Conservation (phyloP, 2,113 vertebrate species). For the Notechis scutatus region DNA sequence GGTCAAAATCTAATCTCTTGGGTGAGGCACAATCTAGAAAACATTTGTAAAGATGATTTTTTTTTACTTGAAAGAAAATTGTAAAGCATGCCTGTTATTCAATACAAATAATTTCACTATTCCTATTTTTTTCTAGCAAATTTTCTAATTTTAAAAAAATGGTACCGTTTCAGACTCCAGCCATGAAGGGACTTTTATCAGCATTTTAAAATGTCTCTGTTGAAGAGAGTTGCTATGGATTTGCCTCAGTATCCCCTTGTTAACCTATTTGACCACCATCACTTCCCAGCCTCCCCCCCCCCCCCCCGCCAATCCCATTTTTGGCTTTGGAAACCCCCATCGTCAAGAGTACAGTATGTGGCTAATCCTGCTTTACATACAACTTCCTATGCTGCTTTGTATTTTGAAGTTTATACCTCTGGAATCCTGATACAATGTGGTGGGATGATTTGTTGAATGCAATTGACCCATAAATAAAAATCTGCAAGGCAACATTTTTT, state of each 20-base stretch:
- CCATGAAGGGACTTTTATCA: conserved; percentile 56
- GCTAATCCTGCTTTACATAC: conserved; percentile 26
- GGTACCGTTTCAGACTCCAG: conserved; percentile 55
- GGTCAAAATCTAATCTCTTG: conserved; percentile 61
- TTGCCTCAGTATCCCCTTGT: not conserved
- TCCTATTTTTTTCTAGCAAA: conserved; percentile 62
- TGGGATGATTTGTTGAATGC: conserved; percentile 43
- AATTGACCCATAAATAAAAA: conserved; percentile 50
- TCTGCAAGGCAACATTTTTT: conserved; percentile 40
- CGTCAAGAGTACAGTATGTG: conserved; percentile 27
- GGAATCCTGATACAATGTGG: conserved; percentile 5
- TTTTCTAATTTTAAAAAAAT: conserved; percentile 57
- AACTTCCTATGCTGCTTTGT: conserved; percentile 15
- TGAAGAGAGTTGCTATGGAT: conserved; percentile 48
- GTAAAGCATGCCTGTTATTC: conserved; percentile 36
- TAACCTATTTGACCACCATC: not conserved
- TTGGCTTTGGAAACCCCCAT: conserved; percentile 38
- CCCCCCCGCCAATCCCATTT: not conserved
- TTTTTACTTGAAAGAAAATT: conserved; percentile 55
- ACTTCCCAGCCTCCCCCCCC: conserved; percentile 4
- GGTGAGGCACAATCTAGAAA: conserved; percentile 44
- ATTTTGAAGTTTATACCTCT: conserved; percentile 47
- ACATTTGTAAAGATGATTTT: conserved; percentile 60
- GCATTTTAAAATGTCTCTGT: conserved; percentile 48
- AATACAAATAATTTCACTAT: conserved; percentile 53